Conservation (phyloP, 2,888 invertebrate species). For the Cerastis leucographa region DNA sequence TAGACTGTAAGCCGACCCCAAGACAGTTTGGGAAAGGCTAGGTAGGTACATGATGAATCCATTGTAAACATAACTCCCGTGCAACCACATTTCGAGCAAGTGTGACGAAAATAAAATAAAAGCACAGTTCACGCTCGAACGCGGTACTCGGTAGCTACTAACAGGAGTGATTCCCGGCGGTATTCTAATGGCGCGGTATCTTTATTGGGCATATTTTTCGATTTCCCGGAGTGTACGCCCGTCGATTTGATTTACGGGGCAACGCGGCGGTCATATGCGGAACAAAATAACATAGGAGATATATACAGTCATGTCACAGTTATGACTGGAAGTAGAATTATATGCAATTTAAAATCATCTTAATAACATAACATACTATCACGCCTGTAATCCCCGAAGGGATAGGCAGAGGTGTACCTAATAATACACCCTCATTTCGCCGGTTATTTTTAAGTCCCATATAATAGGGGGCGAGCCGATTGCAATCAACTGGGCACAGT, state of each 20-base stretch:
- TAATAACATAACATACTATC: not conserved
- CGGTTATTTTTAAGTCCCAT: too few species aligned
- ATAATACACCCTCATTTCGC: too few species aligned
- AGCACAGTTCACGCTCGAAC: constrained; percentile 54
- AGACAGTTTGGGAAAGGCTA: too few species aligned
- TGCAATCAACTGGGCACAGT: too few species aligned
- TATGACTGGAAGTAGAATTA: not conserved
- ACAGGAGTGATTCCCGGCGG: constrained; percentile 60
- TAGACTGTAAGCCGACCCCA: too few species aligned
- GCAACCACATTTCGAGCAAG: not conserved
- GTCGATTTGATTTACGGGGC: constrained; percentile 79
- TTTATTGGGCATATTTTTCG: constrained; percentile 80
- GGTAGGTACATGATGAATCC: too few species aligned
- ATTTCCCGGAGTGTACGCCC: constrained; percentile 74
- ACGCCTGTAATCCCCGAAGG: too few species aligned
- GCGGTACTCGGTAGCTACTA: constrained; percentile 45
- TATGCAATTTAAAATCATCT: not conserved
- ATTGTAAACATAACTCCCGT: not conserved
- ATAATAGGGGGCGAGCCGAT: too few species aligned
- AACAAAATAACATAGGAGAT: constrained; percentile 34
- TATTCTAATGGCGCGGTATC: constrained; percentile 72
- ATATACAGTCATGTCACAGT: not conserved
- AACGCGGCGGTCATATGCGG: constrained; percentile 37
- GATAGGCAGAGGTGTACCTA: too few species aligned
- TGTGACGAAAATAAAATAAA: constrained; percentile 23